Conservation (phyloP, 2,113 vertebrate genomes). For the Lepus americanus region DNA sequence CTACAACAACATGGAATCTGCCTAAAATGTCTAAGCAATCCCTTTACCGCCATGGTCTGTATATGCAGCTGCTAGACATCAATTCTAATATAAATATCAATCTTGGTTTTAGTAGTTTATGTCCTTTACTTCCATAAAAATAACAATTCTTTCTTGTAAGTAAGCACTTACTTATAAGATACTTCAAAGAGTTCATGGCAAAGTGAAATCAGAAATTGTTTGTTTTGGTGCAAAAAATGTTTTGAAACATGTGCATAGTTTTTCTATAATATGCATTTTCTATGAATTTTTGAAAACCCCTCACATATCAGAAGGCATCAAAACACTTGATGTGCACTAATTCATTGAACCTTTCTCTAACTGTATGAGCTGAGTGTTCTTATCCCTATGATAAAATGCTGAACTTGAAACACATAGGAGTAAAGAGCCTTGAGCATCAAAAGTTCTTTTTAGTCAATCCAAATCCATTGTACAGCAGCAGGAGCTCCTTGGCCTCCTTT, state of each 20-base stretch:
- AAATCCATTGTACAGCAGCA: neutral
- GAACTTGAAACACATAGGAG: neutral
- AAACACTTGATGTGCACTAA: neutral
- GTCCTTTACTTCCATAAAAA: neutral
- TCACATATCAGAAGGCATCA: neutral
- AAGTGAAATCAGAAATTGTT: no score
- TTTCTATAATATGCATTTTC: no score
- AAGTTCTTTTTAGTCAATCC: neutral
- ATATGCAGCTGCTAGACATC: neutral
- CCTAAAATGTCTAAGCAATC: conserved; percentile 45
- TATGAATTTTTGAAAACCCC: no score
- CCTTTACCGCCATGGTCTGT: neutral
- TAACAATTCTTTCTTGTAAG: neutral
- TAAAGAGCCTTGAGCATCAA: neutral
- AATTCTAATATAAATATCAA: neutral
- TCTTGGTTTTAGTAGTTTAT: neutral
- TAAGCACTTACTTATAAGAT: neutral
- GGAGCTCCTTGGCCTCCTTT: neutral
- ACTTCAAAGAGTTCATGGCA: no score
- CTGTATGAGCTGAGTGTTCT: neutral
- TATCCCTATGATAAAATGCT: neutral
- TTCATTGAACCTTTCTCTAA: neutral
- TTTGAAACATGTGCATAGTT: no score
- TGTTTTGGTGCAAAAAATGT: no score
- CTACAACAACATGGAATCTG: neutral